A percentile compares a stretch with the other conserved stretches of the same genome.
Evolutionary conservation across 2,888 invertebrate species (phyloP).

Genomic region (Diloba caeruleocephala): DNA sequence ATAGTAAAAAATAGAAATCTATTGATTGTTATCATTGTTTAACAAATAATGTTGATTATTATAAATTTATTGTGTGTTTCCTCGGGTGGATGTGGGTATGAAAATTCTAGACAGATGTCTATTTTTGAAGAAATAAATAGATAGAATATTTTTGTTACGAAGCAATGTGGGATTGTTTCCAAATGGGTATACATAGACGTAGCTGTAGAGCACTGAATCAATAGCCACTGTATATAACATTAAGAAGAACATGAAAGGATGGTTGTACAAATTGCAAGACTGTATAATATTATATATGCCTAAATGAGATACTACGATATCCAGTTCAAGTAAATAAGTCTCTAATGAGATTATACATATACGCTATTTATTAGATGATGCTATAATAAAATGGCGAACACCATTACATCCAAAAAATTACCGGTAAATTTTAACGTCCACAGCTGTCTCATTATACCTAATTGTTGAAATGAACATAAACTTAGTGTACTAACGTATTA

Average conservation of each 20-base stretch:
- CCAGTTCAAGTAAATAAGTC: conserved; percentile 45
- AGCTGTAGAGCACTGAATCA: conserved; percentile 74
- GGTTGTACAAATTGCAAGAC: conserved; percentile 86
- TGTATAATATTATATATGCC: conserved; percentile 70
- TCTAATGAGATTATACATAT: conserved; percentile 20
- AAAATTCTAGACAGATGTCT: conserved; percentile 80
- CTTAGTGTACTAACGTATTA: too few species aligned
- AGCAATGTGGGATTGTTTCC: conserved; percentile 82
- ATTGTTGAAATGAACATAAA: too few species aligned
- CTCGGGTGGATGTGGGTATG: conserved; percentile 80
- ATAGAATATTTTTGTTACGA: conserved; percentile 85
- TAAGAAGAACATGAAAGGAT: conserved; percentile 72
- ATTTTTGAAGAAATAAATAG: conserved; percentile 84
- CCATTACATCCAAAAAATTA: neutral
- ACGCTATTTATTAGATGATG: conserved; percentile 12
- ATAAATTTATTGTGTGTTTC: conserved; percentile 86
- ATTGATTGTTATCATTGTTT: conserved; percentile 87
- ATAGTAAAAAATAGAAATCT: conserved; percentile 80
- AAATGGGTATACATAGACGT: conserved; percentile 77
- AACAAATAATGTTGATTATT: conserved; percentile 86
- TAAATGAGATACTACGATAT: conserved; percentile 51
- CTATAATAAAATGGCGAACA: conserved; percentile 7
- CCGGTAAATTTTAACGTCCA: conserved; percentile 13
- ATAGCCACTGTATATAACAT: conserved; percentile 76
- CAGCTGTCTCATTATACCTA: conserved; percentile 1